Percentiles rank a stretch among this genome's conserved stretches.
phyloP scores from a whole-genome alignment of 2,797 vertebrate genomes.

The Phataginus tricuspis region DNA sequence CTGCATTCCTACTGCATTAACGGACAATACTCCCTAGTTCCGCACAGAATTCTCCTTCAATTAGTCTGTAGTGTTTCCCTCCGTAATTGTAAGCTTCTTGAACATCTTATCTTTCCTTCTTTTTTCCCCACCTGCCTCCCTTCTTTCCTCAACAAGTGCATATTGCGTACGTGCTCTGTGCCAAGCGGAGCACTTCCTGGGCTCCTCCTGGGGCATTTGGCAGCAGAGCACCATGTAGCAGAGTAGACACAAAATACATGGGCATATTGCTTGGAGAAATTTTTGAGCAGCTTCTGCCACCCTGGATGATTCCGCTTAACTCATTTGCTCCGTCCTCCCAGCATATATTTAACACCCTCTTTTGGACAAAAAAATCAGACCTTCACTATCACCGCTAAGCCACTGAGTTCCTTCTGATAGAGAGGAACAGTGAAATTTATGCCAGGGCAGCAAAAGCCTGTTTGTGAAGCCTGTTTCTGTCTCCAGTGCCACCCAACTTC shows the following conservation, averaged over 20 bases:
- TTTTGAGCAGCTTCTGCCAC: not conserved
- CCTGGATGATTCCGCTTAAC: not conserved
- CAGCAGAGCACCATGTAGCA: rapidly evolving
- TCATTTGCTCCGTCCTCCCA: not conserved
- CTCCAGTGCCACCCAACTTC: not conserved
- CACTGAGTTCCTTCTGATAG: not conserved
- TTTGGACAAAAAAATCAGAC: slow-evolving; percentile 10
- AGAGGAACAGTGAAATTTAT: not conserved
- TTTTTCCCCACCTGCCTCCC: not conserved
- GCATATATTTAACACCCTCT: not conserved
- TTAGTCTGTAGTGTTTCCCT: not conserved
- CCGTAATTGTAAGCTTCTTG: not conserved
- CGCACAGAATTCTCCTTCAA: not conserved
- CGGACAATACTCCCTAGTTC: not conserved
- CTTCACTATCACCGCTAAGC: not conserved
- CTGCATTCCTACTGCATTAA: not conserved
- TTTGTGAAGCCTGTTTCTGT: not conserved
- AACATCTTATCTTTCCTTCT: not conserved
- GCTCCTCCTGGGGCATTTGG: not conserved
- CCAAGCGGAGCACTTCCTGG: not conserved
- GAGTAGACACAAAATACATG: not conserved
- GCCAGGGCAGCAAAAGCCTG: not conserved
- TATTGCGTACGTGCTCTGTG: not conserved
- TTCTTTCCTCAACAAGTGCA: not conserved
- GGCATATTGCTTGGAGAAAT: not conserved